phyloP scores from a whole-genome alignment of 2,888 invertebrate species.

The Drosophila infuscata region DNA sequence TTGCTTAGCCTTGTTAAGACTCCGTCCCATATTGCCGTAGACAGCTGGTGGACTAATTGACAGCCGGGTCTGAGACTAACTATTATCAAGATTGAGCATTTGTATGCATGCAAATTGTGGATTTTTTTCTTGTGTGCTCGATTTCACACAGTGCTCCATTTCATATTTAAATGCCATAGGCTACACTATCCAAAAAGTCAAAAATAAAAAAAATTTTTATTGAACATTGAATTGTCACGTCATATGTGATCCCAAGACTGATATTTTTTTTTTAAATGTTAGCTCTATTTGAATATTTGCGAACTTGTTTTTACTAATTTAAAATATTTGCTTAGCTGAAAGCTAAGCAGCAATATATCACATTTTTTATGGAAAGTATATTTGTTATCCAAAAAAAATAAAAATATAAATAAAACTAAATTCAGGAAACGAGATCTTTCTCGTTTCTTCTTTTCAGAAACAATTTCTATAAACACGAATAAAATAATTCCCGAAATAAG shows the following conservation, averaged over 20 bases:
- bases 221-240: neutral
- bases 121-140: conserved; percentile 17
- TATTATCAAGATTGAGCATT: conserved; percentile 27
- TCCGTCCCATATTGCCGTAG: conserved; percentile 20
- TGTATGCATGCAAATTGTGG: conserved; percentile 17
- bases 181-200: neutral
- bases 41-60: conserved; percentile 33
- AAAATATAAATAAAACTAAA: neutral
- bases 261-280: neutral
- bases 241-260: neutral
- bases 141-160: conserved; percentile 41
- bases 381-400: no score
- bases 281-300: neutral
- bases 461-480: neutral
- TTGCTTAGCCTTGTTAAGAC: conserved; percentile 42
- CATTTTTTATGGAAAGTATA: neutral
- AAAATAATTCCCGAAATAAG: neutral
- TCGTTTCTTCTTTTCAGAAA: neutral
- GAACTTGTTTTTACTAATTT: neutral
- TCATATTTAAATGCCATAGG: conserved; percentile 28
- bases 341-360: neutral
- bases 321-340: neutral
- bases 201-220: no score
- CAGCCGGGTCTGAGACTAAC: conserved; percentile 13
- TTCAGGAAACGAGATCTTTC: no score